Conservation (phyloP, 2,797 vertebrate species). For the Cirrhinus molitorella region DNA sequence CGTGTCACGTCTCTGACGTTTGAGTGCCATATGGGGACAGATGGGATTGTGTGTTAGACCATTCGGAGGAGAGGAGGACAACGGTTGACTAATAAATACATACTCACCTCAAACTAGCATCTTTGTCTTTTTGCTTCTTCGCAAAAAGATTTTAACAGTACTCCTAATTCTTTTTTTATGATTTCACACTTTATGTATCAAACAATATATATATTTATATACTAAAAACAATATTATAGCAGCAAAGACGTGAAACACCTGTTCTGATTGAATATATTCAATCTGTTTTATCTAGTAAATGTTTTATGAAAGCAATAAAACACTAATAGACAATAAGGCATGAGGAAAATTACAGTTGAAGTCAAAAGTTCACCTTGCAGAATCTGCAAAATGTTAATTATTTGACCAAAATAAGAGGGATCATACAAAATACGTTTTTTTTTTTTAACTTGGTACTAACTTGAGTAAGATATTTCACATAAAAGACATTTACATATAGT, state of each 20-base stretch:
- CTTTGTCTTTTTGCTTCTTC: slow-evolving; percentile 22
- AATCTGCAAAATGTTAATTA: too few relatives aligned
- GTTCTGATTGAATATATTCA: background rate
- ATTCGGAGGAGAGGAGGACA: slow-evolving; percentile 41
- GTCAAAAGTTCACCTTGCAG: too few relatives aligned
- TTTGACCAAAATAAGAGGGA: too few relatives aligned
- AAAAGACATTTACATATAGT: too few relatives aligned
- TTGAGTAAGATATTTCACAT: too few relatives aligned
- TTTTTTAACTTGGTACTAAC: too few relatives aligned
- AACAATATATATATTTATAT: background rate
- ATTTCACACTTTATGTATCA: too few relatives aligned
- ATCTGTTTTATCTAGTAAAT: background rate
- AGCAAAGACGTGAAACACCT: background rate
- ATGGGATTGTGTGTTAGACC: slow-evolving; percentile 52
- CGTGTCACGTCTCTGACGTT: slow-evolving; percentile 40
- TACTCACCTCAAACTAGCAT: slow-evolving; percentile 52
- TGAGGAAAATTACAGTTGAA: background rate
- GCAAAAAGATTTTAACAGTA: background rate
- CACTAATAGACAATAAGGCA: background rate
- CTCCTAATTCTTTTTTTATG: background rate
- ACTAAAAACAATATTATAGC: background rate
- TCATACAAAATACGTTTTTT: too few relatives aligned
- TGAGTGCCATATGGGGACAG: slow-evolving; percentile 55
- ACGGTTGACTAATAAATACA: slow-evolving; percentile 62
- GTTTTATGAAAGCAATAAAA: background rate